Conservation (phyloP, 2,797 vertebrate species). For the Manis javanica region DNA sequence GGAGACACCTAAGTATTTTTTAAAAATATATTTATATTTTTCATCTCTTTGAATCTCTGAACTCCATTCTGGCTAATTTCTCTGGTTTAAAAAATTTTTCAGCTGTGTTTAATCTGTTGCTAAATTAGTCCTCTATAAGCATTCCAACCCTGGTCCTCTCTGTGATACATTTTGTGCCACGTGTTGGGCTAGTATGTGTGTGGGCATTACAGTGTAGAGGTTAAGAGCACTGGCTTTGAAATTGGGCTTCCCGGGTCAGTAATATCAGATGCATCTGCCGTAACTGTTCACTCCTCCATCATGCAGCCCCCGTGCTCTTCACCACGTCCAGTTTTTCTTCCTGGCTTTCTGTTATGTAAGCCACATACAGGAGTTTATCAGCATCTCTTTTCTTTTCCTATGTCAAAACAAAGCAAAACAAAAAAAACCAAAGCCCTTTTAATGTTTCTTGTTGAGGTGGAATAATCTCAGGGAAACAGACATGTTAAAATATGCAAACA, state of each 20-base stretch:
- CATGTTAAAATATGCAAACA: not conserved
- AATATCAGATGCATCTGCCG: not conserved
- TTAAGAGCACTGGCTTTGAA: not conserved
- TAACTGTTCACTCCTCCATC: not conserved
- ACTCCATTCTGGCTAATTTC: not conserved
- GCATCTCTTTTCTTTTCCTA: slow-evolving; percentile 43
- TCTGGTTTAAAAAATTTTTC: slow-evolving; percentile 20
- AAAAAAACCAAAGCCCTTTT: not conserved
- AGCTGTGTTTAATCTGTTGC: not conserved
- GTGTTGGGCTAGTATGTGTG: not conserved
- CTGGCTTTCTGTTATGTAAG: not conserved
- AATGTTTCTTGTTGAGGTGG: not conserved
- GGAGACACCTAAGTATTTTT: slow-evolving; percentile 18
- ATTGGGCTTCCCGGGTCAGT: not conserved
- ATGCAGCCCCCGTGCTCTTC: not conserved
- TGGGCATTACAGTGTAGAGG: not conserved
- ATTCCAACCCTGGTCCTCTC: not conserved
- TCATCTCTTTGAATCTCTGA: not conserved
- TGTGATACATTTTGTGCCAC: not conserved
- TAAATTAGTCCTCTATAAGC: not conserved
- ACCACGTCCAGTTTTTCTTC: not conserved
- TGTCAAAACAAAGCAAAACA: not conserved
- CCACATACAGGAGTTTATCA: not conserved
- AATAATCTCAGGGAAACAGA: slow-evolving; percentile 21
- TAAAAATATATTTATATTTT: slow-evolving; percentile 5